Base-by-base conservation (phyloP, 2,797 vertebrate species). In the Ceyx erithaca region DNA sequence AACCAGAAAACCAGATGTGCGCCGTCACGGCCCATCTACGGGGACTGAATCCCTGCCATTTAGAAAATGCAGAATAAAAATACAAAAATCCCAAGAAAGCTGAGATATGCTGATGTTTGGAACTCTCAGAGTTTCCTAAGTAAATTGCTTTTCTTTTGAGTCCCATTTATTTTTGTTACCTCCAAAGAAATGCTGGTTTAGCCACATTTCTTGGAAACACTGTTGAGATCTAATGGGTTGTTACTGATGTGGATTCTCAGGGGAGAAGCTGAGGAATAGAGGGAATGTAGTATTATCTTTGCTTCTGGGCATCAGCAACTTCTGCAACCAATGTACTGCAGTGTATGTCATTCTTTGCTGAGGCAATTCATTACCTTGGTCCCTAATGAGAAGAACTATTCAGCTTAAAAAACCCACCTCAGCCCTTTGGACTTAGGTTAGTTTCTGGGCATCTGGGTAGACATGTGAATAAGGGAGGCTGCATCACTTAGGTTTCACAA, bases 1-100 rank as follows among this genome's bases (percentile, higher is more conserved):
- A 95, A 95, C 90, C 84, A 59, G 78, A 87, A 89, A 94, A 91
- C 94, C 96, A 97, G 96, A 97, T 94, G 96, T 95, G 93, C 7
- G 1, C 64, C 22, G 93, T 96, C 95, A 97, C 13, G 93, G 95
- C 87, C 91, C 96, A 97, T 94, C 92, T 90, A 71, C 86, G 21
- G 92, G 61, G 82, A 82, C 93, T 94, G 91, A 95, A 94, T 92
- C 84, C 25, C 6, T 68, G 93, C 92, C 93, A 88, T 94, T 96
- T 72, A 94, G 87, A 96, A 93, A 96, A 93, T 72, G 87, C 45
- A 91, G 85, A 95, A 93, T 89, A 41, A 91, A 93, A 92, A 92
- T 33, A 82, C 89, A 95, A 94, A 95, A 70, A 84, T 85, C 87
- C 87, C 91, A 73, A 77, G 91, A 85, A 97, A 91, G 94, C 82